Evolutionary conservation across 2,113 vertebrate species (phyloP).

Genomic region (Ceuthmochares aereus): DNA sequence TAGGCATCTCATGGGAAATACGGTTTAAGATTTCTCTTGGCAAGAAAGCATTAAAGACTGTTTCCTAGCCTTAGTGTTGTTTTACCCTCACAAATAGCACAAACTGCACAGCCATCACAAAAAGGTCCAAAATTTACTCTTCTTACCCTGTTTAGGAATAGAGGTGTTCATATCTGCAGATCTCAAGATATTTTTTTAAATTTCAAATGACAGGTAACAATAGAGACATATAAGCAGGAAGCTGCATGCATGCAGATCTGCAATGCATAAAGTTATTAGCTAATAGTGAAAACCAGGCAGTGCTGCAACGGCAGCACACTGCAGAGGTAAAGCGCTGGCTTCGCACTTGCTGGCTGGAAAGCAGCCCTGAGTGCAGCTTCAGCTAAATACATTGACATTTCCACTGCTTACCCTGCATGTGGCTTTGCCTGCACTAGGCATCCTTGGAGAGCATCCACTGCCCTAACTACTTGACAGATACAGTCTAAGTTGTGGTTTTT

Average conservation of each 20-base stretch:
- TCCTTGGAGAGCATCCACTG: neutral
- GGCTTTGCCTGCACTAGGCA: rapidly evolving
- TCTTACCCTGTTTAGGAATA: neutral
- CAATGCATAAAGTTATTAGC: slow-evolving; percentile 28
- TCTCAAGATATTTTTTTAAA: neutral
- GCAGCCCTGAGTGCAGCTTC: neutral
- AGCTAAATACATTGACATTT: slow-evolving; percentile 14
- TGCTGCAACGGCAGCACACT: slow-evolving; percentile 1
- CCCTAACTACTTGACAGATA: neutral
- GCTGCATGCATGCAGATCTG: neutral
- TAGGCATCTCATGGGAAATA: neutral
- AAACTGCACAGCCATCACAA: neutral
- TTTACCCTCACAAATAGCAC: neutral
- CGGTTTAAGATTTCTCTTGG: neutral
- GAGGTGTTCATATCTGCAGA: neutral
- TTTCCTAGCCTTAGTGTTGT: neutral
- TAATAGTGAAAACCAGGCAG: neutral
- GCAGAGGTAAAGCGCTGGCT: neutral
- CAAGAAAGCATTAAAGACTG: neutral
- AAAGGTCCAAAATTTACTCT: neutral
- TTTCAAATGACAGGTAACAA: neutral
- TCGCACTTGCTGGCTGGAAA: neutral
- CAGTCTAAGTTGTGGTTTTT: neutral
- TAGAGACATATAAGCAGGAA: rapidly evolving
- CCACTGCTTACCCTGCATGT: neutral